phyloP scores from a whole-genome alignment of 2,888 invertebrate species.

The Andrena minutula region DNA sequence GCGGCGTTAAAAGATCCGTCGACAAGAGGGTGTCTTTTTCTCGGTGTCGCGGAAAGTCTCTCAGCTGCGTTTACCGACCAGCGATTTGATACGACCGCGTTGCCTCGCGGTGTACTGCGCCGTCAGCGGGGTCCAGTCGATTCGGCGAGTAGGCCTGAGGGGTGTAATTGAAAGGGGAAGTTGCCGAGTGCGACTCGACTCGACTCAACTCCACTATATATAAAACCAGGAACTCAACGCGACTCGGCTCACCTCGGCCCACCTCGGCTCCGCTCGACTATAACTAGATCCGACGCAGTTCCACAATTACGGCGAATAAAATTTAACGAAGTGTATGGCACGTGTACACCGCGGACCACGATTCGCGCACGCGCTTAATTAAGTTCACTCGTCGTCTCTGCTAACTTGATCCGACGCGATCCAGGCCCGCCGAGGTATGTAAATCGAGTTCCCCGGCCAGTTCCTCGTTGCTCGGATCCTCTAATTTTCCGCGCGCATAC shows the following conservation, averaged over 20 bases:
- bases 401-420: conserved; percentile 71
- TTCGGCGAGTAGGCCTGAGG: conserved; percentile 26
- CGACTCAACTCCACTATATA: conserved; percentile 21
- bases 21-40: conserved; percentile 54
- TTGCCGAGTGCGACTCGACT: conserved; percentile 12
- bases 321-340: conserved; percentile 72
- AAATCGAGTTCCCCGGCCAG: conserved; percentile 68
- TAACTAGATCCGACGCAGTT: conserved; percentile 44
- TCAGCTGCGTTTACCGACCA: background rate
- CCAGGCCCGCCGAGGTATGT: conserved; percentile 71
- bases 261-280: conserved; percentile 21
- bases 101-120: background rate
- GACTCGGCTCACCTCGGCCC: conserved; percentile 37
- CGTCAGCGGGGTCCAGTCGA: background rate
- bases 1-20: conserved; percentile 53
- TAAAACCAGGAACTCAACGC: background rate
- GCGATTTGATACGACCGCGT: conserved; percentile 32
- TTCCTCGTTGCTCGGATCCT: conserved; percentile 63
- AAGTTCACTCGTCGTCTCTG: conserved; percentile 66
- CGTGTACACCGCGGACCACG: conserved; percentile 65
- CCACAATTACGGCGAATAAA: conserved; percentile 72
- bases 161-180: conserved; percentile 55
- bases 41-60: background rate
- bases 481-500: conserved; percentile 67
- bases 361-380: conserved; percentile 72